Evolutionary conservation across 2,797 vertebrate genomes (phyloP).

Genomic region (Ctenosaura bakeri): DNA sequence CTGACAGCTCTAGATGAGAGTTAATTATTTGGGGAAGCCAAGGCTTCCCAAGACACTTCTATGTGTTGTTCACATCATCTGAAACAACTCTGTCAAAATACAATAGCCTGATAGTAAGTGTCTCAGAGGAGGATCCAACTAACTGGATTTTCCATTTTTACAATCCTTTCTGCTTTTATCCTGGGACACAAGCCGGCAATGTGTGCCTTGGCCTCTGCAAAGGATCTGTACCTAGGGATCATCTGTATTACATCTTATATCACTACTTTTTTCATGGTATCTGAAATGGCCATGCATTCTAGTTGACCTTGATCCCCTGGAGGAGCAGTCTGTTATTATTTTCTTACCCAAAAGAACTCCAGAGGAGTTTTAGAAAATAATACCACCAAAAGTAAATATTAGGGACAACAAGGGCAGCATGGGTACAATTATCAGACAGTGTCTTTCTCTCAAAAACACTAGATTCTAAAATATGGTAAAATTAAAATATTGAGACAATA

Average conservation of each 20-base stretch:
- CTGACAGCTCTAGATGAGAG: background rate
- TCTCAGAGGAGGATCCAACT: background rate
- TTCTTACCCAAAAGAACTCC: background rate
- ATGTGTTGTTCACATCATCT: slow-evolving; percentile 15
- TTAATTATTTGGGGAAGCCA: slow-evolving; percentile 26
- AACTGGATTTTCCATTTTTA: slow-evolving; percentile 31
- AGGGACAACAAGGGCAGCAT: accelerated
- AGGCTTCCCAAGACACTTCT: slow-evolving; percentile 3
- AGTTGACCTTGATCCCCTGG: slow-evolving; percentile 34
- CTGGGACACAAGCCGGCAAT: slow-evolving; percentile 40
- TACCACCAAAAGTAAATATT: slow-evolving; percentile 13
- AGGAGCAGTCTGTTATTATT: slow-evolving; percentile 34
- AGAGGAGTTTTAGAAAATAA: accelerated
- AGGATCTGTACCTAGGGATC: slow-evolving; percentile 49
- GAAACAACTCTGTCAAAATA: slow-evolving; percentile 38
- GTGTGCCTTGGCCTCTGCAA: slow-evolving; percentile 48
- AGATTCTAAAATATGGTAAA: slow-evolving; percentile 11
- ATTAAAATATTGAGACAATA: slow-evolving; percentile 9
- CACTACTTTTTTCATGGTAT: slow-evolving; percentile 28
- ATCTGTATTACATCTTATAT: slow-evolving; percentile 39
- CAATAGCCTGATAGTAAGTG: slow-evolving; percentile 10
- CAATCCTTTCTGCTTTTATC: slow-evolving; percentile 16
- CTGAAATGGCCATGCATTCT: slow-evolving; percentile 34
- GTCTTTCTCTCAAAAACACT: background rate
- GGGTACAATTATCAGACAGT: background rate